Evolutionary conservation across 64 coral and sea anemone species (phyloP), one percentile per base, ranked within the genome.

Genomic region (Platygyra sinensis): DNA sequence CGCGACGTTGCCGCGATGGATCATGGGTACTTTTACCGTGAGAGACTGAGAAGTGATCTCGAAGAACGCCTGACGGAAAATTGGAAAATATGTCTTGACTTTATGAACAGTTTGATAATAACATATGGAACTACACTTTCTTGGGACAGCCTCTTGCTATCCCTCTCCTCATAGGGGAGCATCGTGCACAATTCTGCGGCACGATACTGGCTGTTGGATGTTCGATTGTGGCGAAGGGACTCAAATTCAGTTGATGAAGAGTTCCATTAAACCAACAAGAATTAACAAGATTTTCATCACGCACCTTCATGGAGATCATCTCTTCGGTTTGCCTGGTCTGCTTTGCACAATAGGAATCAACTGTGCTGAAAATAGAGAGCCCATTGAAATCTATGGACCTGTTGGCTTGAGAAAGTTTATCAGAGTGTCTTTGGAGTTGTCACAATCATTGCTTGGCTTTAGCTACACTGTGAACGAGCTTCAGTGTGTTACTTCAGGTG

Each of bases 191-290:
- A 76, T 99, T 22, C 69, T 99, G 0, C 80, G 91, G 54, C 91
- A 93, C 31, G 71, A 87, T 60, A 91, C 61, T 10, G 84, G 93
- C 9, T 95, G 91, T 33, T 99, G 97, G 97, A 99, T 99, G 97
- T 99, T 99, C 63, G 97, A 99, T 33, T 99, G 97, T 57, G 97
- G 97, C 6, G 97, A 99, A 74, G 94, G 94, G 22, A 91, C 94
- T 16, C 97, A 99, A 86, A 93, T 89, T 73, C 94, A 98, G 30
- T 86, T 98, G 1, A 93, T 83, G 79, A 92, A 90, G 78, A 95
- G 96, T 93, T 71, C 84, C 5, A 93, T 98, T 74, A 95, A 95
- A 73, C 94, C 96, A 55, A 76, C 90, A 33, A 92, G 84, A 80
- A 80, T 98, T 28, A 95, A 90, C 52, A 98, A 95, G 76, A 95